Base-by-base conservation (phyloP, 2,888 invertebrate species). In the Scrobipalpa costella region DNA sequence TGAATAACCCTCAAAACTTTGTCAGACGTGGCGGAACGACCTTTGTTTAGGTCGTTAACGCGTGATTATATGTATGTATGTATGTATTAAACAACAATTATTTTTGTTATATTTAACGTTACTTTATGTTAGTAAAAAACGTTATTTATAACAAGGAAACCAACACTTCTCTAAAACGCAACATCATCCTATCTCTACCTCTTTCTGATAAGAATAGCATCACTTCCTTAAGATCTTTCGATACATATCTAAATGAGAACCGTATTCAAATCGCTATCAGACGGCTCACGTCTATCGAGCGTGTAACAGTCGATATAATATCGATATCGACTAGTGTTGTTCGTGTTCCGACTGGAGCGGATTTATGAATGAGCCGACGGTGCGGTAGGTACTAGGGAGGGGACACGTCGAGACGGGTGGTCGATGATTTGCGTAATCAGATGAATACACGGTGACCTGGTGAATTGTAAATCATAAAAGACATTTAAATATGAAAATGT, bases 331-430 rank as follows among this genome's bases (percentile, higher is more conserved):
- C 77, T 75, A 74, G 79, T 77, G 82, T 79, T 81, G 83, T 86
- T 85, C 85, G 84, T 82, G 86, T 85, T 21, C 75, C 72, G 65
- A 68, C 65, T 68, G 57, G 69, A 69, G 69, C 72, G 79, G 79
- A 82, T 85, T 88, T 88, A 88, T 88, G 87, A 88, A 88, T 85
- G 83, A 79, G 72, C 74, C 75, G 73, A 68, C 76, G 75, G 73
- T 75, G 84, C 83, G 80, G 85, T 83, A 80, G 80, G 84, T 83
- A 76, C 75, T 79, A 78, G 78, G 71, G 77, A 62, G 66, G 73
- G 64, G 70, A 73, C 66, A 73, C 67, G 69, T 72, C 71, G 63
- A 19, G 17, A n/a, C 19, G 57, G 57, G 57, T 38, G 57, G 57
- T 57, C 57, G 57, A 57, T 57, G 57, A 34, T 57, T 57, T 57